phyloP scores from a whole-genome alignment of 1,140 invertebrate genomes.

The Ceratina japonica region DNA sequence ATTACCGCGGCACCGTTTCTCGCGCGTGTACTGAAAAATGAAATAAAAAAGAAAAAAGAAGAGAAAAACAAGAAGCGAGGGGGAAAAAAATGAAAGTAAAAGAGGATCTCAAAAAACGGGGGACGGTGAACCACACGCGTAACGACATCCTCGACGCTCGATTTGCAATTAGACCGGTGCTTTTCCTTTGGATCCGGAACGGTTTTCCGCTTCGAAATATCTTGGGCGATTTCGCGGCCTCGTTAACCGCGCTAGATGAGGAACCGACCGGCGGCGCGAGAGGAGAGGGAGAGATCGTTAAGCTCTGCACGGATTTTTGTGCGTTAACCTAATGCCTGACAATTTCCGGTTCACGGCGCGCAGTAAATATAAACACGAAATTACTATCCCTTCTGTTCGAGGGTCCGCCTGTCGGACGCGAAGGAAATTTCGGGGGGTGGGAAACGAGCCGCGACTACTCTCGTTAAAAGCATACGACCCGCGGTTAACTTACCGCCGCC shows the following conservation, averaged over 20 bases:
- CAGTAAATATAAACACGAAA: slow-evolving; percentile 46
- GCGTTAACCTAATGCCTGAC: slow-evolving; percentile 36
- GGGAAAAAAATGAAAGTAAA: neutral
- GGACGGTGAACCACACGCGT: slow-evolving; percentile 6
- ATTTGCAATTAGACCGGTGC: slow-evolving; percentile 44
- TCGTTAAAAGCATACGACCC: slow-evolving; percentile 46
- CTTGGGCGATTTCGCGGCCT: slow-evolving; percentile 22
- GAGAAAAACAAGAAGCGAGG: neutral
- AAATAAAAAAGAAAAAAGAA: too few relatives aligned
- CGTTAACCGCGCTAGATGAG: slow-evolving; percentile 14
- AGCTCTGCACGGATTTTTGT: slow-evolving; percentile 22
- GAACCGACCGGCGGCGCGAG: too few relatives aligned
- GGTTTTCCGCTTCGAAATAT: neutral
- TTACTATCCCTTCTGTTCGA: slow-evolving; percentile 34
- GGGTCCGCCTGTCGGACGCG: slow-evolving; percentile 15
- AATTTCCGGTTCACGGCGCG: slow-evolving; percentile 1
- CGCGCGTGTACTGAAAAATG: neutral
- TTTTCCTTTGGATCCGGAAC: slow-evolving; percentile 26
- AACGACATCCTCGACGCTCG: slow-evolving; percentile 40
- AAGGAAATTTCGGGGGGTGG: slow-evolving; percentile 45
- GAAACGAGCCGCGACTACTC: slow-evolving; percentile 46
- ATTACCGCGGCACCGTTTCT: slow-evolving; percentile 4
- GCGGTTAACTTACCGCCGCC: slow-evolving; percentile 25
- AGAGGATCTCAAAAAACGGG: neutral
- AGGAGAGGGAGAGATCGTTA: slow-evolving; percentile 17